Base-by-base conservation (phyloP, 2,888 invertebrate genomes). In the Falcaria lacertinaria region DNA sequence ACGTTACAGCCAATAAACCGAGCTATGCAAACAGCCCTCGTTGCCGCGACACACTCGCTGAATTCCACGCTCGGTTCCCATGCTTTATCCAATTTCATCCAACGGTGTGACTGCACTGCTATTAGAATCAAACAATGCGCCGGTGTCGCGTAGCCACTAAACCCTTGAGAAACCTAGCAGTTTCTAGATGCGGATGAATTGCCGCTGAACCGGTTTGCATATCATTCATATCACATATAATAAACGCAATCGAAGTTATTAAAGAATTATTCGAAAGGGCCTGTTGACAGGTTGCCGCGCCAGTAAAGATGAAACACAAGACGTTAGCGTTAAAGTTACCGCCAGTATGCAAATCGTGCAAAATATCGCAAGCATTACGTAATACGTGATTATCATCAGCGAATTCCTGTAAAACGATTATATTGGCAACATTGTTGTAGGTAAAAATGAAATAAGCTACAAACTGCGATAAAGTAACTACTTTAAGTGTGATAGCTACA, bases 81-180 rank as follows among this genome's bases (percentile, higher is more conserved):
- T 78, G 85, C 78, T 83, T 82, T 86, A 86, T 88, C 84, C 84
- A 76, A 86, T 87, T 88, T 85, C 87, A 86, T 74, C 75, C 78
- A 80, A 74, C 76, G 69, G 71, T 76, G 74, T 65, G 76, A 74
- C 69, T 75, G 74, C 69, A 73, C 66, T 66, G 71, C 70, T 74
- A 71, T 79, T 75, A 80, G 71, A 75, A 72, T 69, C 69, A 72
- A 83, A 87, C 86, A 87, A 88, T 86, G 73, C 73, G 66, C 52
- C 63, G 77, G 80, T 80, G 80, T 83, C 75, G 74, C 74, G 74
- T 80, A 70, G 72, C 76, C 64, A 69, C 74, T 69, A 69, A 69
- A 65, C 68, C 61, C 53, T 60, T 70, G 69, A 73, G 71, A 80
- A 72, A 72, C 72, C 62, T 57, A 16, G 66, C 72, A 77, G 76